Evolutionary conservation across 2,797 vertebrate species (phyloP), one percentile per base, ranked within the genome.

Genomic region (Oreonectes daqikongensis): DNA sequence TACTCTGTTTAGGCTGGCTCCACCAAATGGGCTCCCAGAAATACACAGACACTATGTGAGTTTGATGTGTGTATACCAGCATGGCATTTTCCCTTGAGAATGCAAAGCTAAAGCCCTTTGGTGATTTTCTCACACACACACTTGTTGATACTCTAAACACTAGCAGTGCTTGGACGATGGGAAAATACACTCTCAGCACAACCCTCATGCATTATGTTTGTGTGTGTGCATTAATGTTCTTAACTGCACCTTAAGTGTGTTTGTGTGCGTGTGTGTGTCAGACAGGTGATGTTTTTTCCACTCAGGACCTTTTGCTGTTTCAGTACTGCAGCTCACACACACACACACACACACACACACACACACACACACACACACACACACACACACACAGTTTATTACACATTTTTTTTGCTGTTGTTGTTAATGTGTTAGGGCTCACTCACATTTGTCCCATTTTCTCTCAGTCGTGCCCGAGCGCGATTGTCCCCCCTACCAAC

Each of bases 101-200:
- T 78, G 82, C 82, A 83, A 83, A 79, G 73, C 60, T 74, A 71
- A 77, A 79, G 79, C 77, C 82, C 82, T 67, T 73, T 81, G 82
- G 82, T 83, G 79, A 83, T 83, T 83, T 83, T 83, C 75, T 78
- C 81, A 82, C 89, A 86, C 79, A 85, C 35, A 85, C 83, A 85
- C 84, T 82, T 93, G 90, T 93, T 93, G 88, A 90, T 83, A 93
- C 84, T 87, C 86, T 87, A 93, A 94, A 93, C 91, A 92, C 79
- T 75, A 71, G 81, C 75, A 40, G 9, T 26, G 76, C 75, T 73
- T 60, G 65, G 84, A 80, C 83, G 86, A 85, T 88, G 90, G 89
- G 90, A 91, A 90, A 84, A 79, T 46, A 79, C 81, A 76, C 79
- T 69, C 82, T 91, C 90, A 92, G 89, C 90, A 86, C 81, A 76